phyloP scores from a whole-genome alignment of 2,888 invertebrate genomes.

The Pachycephus smyrnensis region DNA sequence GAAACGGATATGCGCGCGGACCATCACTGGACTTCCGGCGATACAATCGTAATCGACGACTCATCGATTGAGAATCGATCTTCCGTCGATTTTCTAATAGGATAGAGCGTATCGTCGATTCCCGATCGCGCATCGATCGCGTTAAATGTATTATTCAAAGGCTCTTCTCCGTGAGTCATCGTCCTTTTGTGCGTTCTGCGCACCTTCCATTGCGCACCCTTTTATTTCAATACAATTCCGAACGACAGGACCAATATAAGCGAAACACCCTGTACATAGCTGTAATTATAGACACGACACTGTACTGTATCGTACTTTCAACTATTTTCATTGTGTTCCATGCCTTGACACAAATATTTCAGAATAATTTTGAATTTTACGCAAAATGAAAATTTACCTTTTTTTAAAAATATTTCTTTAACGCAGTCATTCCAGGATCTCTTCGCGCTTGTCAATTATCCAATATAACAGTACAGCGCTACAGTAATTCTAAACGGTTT shows the following conservation, averaged over 20 bases:
- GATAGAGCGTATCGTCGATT: neutral
- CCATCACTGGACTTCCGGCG: neutral
- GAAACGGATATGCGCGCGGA: slow-evolving; percentile 57
- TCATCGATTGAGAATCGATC: neutral
- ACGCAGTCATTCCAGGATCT: neutral
- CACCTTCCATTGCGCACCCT: neutral
- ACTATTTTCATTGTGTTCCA: neutral
- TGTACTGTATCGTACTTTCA: neutral
- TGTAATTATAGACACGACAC: neutral
- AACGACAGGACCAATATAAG: neutral
- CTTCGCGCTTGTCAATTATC: neutral
- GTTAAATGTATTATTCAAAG: neutral
- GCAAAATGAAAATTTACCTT: neutral
- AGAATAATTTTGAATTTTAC: neutral
- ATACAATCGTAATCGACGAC: neutral
- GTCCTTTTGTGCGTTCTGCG: neutral
- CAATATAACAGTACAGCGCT: neutral
- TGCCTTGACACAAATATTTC: neutral
- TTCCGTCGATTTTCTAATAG: neutral
- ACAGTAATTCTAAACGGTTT: neutral
- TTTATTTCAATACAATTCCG: neutral
- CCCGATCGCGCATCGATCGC: neutral
- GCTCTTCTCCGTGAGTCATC: neutral
- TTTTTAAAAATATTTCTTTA: neutral
- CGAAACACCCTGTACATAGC: neutral